Conservation (phyloP, 2,888 invertebrate genomes). For the Lacanobia wlatinum region DNA sequence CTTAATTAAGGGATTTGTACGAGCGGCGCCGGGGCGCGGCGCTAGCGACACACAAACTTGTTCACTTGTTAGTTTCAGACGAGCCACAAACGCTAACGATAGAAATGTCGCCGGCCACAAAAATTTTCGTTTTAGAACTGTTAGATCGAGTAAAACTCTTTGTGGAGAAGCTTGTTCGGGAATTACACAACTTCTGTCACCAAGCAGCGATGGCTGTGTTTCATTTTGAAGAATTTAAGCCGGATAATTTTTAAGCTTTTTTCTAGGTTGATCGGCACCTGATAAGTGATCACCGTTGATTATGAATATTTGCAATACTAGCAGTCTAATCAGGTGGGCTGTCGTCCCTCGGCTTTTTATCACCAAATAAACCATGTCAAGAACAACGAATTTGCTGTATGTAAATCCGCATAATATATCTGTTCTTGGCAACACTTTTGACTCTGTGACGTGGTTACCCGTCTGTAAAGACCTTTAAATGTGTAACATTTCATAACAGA, state of each 20-base stretch:
- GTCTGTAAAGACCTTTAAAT: conserved; percentile 48
- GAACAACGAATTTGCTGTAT: neutral
- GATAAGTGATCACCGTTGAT: too few species aligned
- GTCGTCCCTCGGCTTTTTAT: too few species aligned
- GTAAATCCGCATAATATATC: neutral
- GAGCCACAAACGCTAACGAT: neutral
- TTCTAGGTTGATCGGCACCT: too few species aligned
- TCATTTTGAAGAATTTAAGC: too few species aligned
- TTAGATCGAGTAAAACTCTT: neutral
- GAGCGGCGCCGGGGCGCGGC: conserved; percentile 69
- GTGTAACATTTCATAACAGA: conserved; percentile 75
- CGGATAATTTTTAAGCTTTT: too few species aligned
- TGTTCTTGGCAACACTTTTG: neutral
- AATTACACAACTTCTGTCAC: too few species aligned
- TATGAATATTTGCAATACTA: too few species aligned
- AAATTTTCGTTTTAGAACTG: neutral
- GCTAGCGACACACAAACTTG: conserved; percentile 64
- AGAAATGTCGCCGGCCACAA: neutral
- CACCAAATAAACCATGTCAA: neutral
- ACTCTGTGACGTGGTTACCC: neutral
- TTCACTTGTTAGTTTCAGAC: conserved; percentile 50
- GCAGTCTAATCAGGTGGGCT: neutral
- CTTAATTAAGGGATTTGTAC: conserved; percentile 83
- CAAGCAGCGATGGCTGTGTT: too few species aligned
- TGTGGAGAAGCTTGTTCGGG: neutral